A percentile compares a stretch with the other conserved stretches of the same genome.
phyloP scores from a whole-genome alignment of 2,797 vertebrate genomes.

The Anguilla megastoma region DNA sequence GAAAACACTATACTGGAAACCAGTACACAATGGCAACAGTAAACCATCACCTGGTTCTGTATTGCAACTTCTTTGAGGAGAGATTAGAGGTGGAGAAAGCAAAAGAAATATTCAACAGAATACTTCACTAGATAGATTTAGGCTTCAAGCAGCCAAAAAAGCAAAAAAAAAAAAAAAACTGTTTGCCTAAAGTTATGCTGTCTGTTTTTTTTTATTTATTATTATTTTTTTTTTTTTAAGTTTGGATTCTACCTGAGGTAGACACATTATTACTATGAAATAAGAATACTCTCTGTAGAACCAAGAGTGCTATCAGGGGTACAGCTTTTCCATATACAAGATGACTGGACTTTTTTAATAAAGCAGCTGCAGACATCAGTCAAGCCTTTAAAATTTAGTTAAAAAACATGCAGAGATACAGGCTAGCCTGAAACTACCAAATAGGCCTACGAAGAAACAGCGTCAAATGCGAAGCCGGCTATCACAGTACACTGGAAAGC shows the following conservation, averaged over 20 bases:
- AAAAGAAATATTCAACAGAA: background rate
- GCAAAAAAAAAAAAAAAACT: background rate
- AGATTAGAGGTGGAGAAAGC: background rate
- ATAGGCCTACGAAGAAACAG: slow-evolving; percentile 28
- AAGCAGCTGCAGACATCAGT: background rate
- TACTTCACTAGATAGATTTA: slow-evolving; percentile 1
- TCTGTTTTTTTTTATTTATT: background rate
- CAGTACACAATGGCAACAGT: background rate
- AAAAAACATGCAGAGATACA: slow-evolving; percentile 18
- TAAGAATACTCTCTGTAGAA: slow-evolving; percentile 6
- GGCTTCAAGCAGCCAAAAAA: background rate
- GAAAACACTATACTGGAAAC: background rate
- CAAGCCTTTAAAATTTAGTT: background rate
- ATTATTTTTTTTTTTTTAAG: background rate
- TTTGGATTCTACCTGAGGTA: slow-evolving; percentile 3
- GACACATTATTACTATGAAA: slow-evolving; percentile 9
- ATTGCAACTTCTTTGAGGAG: background rate
- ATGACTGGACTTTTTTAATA: background rate
- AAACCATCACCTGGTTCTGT: background rate
- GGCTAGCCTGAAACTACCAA: slow-evolving; percentile 34
- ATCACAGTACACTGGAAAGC: slow-evolving; percentile 45
- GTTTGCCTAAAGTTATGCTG: background rate
- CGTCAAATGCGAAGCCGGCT: slow-evolving; percentile 26
- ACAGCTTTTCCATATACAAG: background rate
- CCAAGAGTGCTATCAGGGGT: slow-evolving; percentile 5